Percentiles rank a stretch among this genome's conserved stretches.
phyloP scores from a whole-genome alignment of 2,797 vertebrate genomes.

The Tragopan temminckii region DNA sequence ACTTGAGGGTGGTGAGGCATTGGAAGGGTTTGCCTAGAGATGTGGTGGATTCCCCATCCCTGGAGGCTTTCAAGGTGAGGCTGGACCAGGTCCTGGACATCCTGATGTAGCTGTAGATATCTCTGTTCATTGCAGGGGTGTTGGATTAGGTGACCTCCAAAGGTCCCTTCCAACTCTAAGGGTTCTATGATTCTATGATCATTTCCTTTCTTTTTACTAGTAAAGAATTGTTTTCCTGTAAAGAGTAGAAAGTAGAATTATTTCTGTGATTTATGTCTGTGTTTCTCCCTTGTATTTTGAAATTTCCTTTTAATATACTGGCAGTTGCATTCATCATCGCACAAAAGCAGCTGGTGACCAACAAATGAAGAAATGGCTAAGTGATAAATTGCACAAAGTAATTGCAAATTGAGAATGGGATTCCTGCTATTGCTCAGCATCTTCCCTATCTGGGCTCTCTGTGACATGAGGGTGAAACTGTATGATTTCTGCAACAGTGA shows the following conservation, averaged over 20 bases:
- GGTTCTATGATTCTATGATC: not conserved
- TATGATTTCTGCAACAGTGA: not conserved
- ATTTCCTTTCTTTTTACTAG: not conserved
- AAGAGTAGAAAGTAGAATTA: not conserved
- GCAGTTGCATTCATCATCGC: constrained; percentile 1
- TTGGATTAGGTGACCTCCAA: too few species aligned
- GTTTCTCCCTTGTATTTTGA: constrained; percentile 16
- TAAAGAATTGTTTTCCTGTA: not conserved
- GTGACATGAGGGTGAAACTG: not conserved
- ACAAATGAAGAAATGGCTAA: not conserved
- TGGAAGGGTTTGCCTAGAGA: too few species aligned
- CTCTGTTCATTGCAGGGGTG: too few species aligned
- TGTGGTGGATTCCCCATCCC: too few species aligned
- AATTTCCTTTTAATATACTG: not conserved
- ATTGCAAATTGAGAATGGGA: not conserved
- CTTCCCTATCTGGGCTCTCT: not conserved
- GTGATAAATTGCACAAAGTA: not conserved
- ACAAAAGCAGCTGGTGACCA: not conserved
- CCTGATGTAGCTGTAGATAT: too few species aligned
- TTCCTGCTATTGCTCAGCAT: not conserved
- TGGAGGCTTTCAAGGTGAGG: too few species aligned
- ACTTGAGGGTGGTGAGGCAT: too few species aligned
- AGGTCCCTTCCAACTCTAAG: too few species aligned
- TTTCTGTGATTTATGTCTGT: not conserved
- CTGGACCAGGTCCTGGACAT: too few species aligned